Evolutionary conservation across 2,113 vertebrate genomes (phyloP).

Genomic region (Apodemus sylvaticus): DNA sequence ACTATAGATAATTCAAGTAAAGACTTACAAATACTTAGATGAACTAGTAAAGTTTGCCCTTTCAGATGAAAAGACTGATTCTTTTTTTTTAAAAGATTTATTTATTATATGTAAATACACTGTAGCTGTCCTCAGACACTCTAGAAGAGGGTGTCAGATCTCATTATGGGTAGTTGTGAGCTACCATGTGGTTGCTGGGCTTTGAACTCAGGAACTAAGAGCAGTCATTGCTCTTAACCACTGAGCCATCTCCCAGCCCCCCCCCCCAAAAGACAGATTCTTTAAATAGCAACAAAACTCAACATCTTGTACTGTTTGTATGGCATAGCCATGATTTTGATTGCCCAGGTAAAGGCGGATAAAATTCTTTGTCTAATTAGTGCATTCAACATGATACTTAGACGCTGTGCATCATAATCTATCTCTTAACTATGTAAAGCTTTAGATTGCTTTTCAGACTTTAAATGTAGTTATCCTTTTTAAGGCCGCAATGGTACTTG

Average conservation of each 20-base stretch:
- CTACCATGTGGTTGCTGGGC: no score
- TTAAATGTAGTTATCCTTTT: neutral
- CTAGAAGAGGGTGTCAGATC: no score
- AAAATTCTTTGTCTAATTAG: constrained; percentile 17
- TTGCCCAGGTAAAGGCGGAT: neutral
- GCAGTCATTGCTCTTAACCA: no score
- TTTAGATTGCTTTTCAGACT: neutral
- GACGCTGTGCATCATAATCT: neutral
- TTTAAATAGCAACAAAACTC: neutral
- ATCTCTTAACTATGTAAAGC: no score
- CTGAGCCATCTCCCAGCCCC: no score
- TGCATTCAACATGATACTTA: neutral
- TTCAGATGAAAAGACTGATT: neutral
- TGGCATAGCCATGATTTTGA: neutral
- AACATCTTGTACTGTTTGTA: neutral
- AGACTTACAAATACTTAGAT: neutral
- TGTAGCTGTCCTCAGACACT: no score
- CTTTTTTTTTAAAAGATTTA: neutral
- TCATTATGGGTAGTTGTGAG: no score
- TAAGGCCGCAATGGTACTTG: neutral
- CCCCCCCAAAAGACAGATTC: neutral
- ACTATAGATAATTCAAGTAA: constrained; percentile 11
- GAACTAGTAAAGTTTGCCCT: neutral
- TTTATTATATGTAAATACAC: no score
- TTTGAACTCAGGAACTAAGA: no score